A percentile compares a stretch with the other conserved stretches of the same genome.
Conservation (phyloP, 2,888 invertebrate species). For the Tipula lateralis region DNA sequence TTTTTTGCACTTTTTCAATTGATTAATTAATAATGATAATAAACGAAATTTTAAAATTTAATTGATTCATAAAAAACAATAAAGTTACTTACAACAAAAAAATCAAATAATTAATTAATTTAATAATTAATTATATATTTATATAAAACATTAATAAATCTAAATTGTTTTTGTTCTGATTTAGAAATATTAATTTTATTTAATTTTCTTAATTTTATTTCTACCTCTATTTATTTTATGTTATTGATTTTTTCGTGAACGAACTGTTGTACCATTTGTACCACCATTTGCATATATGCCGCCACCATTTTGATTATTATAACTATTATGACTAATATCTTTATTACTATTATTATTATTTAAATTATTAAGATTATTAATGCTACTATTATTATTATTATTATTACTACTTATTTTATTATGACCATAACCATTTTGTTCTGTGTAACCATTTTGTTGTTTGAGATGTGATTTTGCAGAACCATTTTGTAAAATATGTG, state of each 20-base stretch:
- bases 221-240: not conserved
- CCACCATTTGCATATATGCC: not conserved
- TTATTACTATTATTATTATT: not conserved
- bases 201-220: not conserved
- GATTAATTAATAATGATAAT: not conserved
- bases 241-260: not conserved
- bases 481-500: not conserved
- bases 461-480: not conserved
- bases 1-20: not conserved
- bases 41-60: not conserved
- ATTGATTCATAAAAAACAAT: not conserved
- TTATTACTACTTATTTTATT: not conserved
- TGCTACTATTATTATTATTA: not conserved
- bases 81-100: not conserved
- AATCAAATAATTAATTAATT: not conserved
- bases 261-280: not conserved
- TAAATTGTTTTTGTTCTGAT: not conserved
- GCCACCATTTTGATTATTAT: not conserved
- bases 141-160: not conserved
- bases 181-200: not conserved
- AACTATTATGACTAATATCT: not conserved
- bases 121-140: not conserved
- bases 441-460: not conserved
- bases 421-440: not conserved
- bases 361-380: conserved; percentile 1